Percentiles rank a stretch among this genome's conserved stretches.
phyloP scores from a whole-genome alignment of 1,140 invertebrate species.

The Drosophila pectinifera region DNA sequence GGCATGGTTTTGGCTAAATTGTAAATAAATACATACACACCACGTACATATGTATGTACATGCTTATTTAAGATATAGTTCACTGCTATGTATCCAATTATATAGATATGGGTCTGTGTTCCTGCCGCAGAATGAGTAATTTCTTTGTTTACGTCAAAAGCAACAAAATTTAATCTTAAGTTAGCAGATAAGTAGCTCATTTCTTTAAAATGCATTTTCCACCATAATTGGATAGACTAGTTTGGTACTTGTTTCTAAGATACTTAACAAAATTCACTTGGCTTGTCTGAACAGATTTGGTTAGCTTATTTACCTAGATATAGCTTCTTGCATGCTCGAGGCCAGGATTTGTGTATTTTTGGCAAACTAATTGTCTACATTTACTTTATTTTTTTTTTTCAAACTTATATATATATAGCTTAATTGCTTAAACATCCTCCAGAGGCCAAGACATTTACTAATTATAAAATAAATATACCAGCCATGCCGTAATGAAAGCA shows the following conservation, averaged over 20 bases:
- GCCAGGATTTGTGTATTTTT: neutral
- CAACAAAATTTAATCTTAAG: constrained; percentile 41
- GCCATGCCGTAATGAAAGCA: neutral
- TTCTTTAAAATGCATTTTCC: constrained; percentile 23
- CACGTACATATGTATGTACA: constrained; percentile 1
- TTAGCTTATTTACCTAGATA: neutral
- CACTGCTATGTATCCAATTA: constrained; percentile 11
- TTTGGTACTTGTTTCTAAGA: neutral
- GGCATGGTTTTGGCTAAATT: constrained; percentile 64
- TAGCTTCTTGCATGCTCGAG: too few species aligned
- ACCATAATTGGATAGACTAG: neutral
- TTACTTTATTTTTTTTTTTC: neutral
- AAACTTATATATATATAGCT: neutral
- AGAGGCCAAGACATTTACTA: too few species aligned
- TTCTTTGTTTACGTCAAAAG: constrained; percentile 50
- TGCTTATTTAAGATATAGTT: constrained; percentile 18
- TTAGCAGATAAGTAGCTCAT: constrained; percentile 37
- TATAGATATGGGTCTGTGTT: constrained; percentile 28
- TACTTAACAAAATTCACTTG: neutral
- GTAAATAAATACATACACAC: constrained; percentile 45
- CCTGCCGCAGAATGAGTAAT: constrained; percentile 61
- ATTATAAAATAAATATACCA: neutral
- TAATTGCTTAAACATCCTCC: too few species aligned
- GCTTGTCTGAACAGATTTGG: neutral
- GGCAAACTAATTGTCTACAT: neutral